These are phyloP conservation scores for Mesorhabditis spiculigera DNA, from an alignment of 2,888 invertebrate species.

Conservation along the genomic window DNA sequence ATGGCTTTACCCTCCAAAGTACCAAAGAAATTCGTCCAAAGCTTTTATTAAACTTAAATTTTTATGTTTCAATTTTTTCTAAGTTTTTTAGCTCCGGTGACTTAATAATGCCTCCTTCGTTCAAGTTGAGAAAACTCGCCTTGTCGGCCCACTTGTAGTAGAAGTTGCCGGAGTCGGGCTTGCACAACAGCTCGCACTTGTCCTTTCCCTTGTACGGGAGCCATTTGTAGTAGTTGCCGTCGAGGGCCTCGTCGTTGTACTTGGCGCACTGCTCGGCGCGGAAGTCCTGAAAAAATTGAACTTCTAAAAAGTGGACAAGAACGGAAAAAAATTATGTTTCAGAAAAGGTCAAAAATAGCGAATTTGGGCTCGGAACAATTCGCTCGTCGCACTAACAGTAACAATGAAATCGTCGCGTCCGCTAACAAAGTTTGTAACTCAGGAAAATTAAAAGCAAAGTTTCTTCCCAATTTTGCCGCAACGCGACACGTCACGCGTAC, in stretches of 20 bases:
- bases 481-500: no score
- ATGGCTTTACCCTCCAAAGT: no score
- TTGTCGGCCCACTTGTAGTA: conserved; percentile 80
- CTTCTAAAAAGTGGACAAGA: no score
- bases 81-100: conserved; percentile 71
- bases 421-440: no score
- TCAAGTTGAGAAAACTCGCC: conserved; percentile 46
- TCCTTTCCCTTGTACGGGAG: conserved; percentile 55
- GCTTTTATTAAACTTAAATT: neutral
- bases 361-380: no score
- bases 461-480: no score
- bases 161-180: conserved; percentile 84
- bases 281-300: conserved; percentile 68
- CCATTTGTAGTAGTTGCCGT: conserved; percentile 74
- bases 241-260: conserved; percentile 77
- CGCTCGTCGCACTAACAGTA: no score
- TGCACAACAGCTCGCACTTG: conserved; percentile 86
- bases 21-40: neutral
- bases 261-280: conserved; percentile 83
- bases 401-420: no score
- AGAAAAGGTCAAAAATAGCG: no score
- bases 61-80: neutral
- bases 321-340: no score
- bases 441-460: no score
- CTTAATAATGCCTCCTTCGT: conserved; percentile 2